phyloP scores from a whole-genome alignment of 2,888 invertebrate species.

The Tenthredo scrophulariae region DNA sequence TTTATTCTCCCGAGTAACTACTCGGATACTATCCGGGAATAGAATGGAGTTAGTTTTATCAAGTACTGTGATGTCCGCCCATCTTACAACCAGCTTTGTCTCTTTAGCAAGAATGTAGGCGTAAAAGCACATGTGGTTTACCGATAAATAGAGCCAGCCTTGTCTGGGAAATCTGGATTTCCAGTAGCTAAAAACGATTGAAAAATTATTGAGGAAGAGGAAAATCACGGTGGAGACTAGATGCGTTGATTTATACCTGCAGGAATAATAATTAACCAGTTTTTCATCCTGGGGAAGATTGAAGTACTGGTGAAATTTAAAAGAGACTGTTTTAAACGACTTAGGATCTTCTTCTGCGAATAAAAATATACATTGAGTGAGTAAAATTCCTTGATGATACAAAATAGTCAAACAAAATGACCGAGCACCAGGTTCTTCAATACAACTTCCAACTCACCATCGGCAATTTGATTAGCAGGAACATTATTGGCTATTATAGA shows the following conservation, averaged over 20 bases:
- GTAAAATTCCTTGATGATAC: background rate
- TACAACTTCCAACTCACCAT: slow-evolving; percentile 75
- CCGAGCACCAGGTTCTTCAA: background rate
- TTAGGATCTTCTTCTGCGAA: slow-evolving; percentile 91
- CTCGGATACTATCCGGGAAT: slow-evolving; percentile 92
- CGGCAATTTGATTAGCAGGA: slow-evolving; percentile 82
- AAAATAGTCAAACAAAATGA: background rate
- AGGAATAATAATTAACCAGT: slow-evolving; percentile 96
- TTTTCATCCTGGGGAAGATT: slow-evolving; percentile 96
- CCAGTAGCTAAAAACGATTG: slow-evolving; percentile 87
- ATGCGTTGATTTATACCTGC: slow-evolving; percentile 85
- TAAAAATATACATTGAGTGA: slow-evolving; percentile 59
- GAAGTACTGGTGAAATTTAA: slow-evolving; percentile 93
- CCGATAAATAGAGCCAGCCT: slow-evolving; percentile 98
- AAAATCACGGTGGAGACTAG: background rate
- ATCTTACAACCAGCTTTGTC: slow-evolving; percentile 92
- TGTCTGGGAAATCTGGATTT: slow-evolving; percentile 96
- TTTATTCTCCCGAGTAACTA: slow-evolving; percentile 90
- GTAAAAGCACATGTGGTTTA: slow-evolving; percentile 97
- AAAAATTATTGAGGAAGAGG: slow-evolving; percentile 48
- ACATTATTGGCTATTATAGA: slow-evolving; percentile 91
- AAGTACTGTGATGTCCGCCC: slow-evolving; percentile 93
- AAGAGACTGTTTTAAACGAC: slow-evolving; percentile 87
- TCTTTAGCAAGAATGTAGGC: slow-evolving; percentile 96
- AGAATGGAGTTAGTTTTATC: slow-evolving; percentile 88